These are phyloP conservation scores for Drosophila rubida DNA, from an alignment of 2,888 invertebrate genomes.

Conservation along the genomic window DNA sequence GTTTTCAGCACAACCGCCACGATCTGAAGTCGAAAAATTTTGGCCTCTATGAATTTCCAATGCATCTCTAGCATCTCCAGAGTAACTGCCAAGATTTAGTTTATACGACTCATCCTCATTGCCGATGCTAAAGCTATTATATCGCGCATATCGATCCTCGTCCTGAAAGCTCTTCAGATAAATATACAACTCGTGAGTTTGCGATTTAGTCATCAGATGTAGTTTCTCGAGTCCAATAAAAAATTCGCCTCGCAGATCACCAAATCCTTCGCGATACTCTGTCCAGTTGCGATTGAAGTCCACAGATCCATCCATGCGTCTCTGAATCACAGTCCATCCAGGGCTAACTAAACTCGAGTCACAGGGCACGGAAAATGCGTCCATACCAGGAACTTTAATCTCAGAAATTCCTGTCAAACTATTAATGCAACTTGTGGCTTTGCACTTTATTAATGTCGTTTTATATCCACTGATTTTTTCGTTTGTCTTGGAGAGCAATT, in stretches of 20 bases:
- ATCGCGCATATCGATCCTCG: conserved; percentile 86
- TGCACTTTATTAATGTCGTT: not conserved
- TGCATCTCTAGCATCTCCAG: conserved; percentile 89
- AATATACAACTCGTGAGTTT: conserved; percentile 86
- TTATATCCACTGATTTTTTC: not conserved
- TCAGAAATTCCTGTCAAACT: conserved; percentile 10
- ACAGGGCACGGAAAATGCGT: conserved; percentile 86
- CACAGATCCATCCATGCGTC: conserved; percentile 88
- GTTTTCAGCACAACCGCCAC: conserved; percentile 88
- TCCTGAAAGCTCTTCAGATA: conserved; percentile 87
- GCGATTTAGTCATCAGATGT: conserved; percentile 83
- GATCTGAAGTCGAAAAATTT: conserved; percentile 85
- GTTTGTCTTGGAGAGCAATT: not conserved
- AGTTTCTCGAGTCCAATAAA: conserved; percentile 90
- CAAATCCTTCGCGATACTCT: conserved; percentile 89
- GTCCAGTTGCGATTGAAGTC: conserved; percentile 88
- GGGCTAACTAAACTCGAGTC: conserved; percentile 86
- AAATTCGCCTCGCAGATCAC: conserved; percentile 88
- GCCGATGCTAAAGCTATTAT: conserved; percentile 88
- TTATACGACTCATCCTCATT: conserved; percentile 88
- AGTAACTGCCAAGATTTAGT: conserved; percentile 88
- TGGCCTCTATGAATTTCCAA: conserved; percentile 87
- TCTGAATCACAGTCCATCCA: conserved; percentile 89
- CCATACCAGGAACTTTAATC: conserved; percentile 10
- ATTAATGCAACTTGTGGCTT: not conserved